Conservation (phyloP, 2,888 invertebrate species). For the Eristalinus aeneus region DNA sequence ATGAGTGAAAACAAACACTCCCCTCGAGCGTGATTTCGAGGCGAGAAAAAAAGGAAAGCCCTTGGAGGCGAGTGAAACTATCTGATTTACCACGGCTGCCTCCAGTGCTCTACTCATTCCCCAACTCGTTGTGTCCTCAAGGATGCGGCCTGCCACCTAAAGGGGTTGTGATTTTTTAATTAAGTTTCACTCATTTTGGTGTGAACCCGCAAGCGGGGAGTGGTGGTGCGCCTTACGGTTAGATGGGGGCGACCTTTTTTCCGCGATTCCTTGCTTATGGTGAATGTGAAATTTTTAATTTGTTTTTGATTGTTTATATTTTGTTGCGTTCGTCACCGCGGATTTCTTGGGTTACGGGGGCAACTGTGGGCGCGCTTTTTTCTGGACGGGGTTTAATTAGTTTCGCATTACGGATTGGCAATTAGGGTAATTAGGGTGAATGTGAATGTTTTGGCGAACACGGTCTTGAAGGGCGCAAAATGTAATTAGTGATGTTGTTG, state of each 20-base stretch:
- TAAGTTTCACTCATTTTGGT: slow-evolving; percentile 52
- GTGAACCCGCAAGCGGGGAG: neutral
- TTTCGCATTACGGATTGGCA: slow-evolving; percentile 42
- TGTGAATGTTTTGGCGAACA: slow-evolving; percentile 23
- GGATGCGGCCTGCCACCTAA: slow-evolving; percentile 39
- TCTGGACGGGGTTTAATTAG: slow-evolving; percentile 47
- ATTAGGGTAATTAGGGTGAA: slow-evolving; percentile 43
- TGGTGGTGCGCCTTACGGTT: neutral
- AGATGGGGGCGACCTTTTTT: neutral
- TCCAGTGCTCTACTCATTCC: neutral
- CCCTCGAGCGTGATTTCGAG: slow-evolving; percentile 25
- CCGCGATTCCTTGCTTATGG: neutral
- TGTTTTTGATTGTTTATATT: slow-evolving; percentile 47
- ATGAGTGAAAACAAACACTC: slow-evolving; percentile 35
- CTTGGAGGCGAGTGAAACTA: slow-evolving; percentile 26
- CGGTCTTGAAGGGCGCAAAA: slow-evolving; percentile 1
- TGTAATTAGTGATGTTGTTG: slow-evolving; percentile 44
- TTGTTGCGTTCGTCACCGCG: neutral
- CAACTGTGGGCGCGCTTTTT: neutral
- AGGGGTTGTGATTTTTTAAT: slow-evolving; percentile 58
- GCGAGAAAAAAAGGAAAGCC: slow-evolving; percentile 15
- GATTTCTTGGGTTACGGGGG: neutral
- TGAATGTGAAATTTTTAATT: slow-evolving; percentile 44
- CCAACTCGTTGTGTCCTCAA: slow-evolving; percentile 49
- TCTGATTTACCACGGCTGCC: slow-evolving; percentile 27